Conservation (phyloP, 2,113 vertebrate genomes). For the Xiphophorus maculatus region DNA sequence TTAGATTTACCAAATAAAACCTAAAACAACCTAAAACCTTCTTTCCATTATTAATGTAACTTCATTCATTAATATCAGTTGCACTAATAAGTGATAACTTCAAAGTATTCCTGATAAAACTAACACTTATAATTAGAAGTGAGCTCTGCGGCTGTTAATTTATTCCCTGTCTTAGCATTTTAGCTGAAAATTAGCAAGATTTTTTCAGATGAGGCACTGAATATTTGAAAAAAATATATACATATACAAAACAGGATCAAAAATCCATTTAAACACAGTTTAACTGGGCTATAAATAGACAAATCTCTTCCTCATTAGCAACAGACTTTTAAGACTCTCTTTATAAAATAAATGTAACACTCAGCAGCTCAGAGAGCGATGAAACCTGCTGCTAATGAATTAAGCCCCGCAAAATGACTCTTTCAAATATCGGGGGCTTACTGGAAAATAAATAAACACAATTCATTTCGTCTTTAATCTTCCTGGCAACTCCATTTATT, state of each 20-base stretch:
- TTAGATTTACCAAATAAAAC: not conserved
- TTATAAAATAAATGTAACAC: conserved; percentile 24
- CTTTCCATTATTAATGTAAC: not conserved
- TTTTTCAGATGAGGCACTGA: conserved; percentile 3
- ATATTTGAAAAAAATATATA: not conserved
- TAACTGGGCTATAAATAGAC: conserved; percentile 13
- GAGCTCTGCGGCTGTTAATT: not conserved
- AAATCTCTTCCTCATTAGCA: conserved; percentile 43
- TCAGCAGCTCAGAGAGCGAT: conserved; percentile 11
- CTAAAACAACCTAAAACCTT: not conserved
- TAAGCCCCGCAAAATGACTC: conserved; percentile 35
- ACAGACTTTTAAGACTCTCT: conserved; percentile 19
- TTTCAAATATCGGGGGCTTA: conserved; percentile 28
- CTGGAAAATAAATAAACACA: conserved; percentile 34
- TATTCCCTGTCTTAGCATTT: not conserved
- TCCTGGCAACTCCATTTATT: conserved; percentile 46
- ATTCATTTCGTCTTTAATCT: conserved; percentile 39
- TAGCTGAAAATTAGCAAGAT: not conserved
- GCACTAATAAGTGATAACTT: not conserved
- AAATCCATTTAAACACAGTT: conserved; percentile 26
- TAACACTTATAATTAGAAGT: not conserved
- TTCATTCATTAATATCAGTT: not conserved
- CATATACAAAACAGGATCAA: conserved; percentile 7
- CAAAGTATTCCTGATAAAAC: not conserved
- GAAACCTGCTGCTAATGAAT: conserved; percentile 42